Conservation (phyloP, 2,888 invertebrate genomes). For the Papilio protenor region DNA sequence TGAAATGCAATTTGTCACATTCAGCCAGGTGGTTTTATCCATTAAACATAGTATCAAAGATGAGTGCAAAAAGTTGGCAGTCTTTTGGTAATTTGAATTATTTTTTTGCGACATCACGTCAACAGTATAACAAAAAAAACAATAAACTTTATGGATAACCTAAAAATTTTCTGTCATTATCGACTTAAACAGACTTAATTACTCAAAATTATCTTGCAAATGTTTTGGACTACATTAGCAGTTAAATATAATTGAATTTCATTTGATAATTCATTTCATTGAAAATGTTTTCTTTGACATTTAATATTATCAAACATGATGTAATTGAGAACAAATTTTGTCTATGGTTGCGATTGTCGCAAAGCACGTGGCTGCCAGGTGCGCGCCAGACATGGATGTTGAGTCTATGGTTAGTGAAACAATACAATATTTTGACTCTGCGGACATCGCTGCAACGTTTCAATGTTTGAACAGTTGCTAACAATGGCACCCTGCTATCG, state of each 20-base stretch:
- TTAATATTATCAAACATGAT: slow-evolving; percentile 17
- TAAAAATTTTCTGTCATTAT: neutral
- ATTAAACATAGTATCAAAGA: slow-evolving; percentile 73
- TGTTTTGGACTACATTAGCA: neutral
- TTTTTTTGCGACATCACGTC: slow-evolving; percentile 47
- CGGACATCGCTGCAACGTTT: slow-evolving; percentile 54
- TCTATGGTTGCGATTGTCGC: slow-evolving; percentile 24
- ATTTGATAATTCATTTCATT: neutral
- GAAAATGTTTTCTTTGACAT: slow-evolving; percentile 8
- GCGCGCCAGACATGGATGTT: slow-evolving; percentile 60
- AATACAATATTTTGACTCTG: slow-evolving; percentile 76
- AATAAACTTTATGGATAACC: neutral
- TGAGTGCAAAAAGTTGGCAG: slow-evolving; percentile 57
- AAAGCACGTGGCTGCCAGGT: slow-evolving; percentile 69
- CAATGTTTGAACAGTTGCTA: slow-evolving; percentile 71
- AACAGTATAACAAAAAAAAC: slow-evolving; percentile 3
- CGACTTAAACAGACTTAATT: neutral
- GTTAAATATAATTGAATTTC: neutral
- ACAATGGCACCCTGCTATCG: slow-evolving; percentile 61
- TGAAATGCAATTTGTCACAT: slow-evolving; percentile 75
- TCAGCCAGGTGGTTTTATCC: slow-evolving; percentile 78
- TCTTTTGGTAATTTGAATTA: slow-evolving; percentile 56
- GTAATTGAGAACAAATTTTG: slow-evolving; percentile 6
- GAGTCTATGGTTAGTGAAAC: slow-evolving; percentile 66
- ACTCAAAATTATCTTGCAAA: neutral